Base-by-base conservation (phyloP, 2,888 invertebrate species). In the Ecliptopera silaceata region DNA sequence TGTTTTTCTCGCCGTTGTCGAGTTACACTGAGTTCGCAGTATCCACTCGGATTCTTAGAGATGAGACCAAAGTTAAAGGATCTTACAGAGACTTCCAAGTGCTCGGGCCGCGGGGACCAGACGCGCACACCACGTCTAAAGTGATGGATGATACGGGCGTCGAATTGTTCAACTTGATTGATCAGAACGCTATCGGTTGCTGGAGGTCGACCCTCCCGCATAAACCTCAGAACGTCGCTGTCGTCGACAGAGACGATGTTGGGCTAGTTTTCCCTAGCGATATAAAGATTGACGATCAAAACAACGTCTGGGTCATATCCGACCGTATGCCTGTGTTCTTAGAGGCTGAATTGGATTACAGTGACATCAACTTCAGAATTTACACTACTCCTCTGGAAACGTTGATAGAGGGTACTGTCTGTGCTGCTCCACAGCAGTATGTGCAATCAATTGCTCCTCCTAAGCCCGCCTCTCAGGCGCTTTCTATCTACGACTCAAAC, bases 311-410 rank as follows among this genome's bases (percentile, higher is more conserved):
- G 97, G 95, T 96, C 0, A 92, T 97, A 2, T 96, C 96, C 0
- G 96, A 97, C 78, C 92, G 94, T 36, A 96, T 97, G 96, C 95
- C 96, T 0, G 94, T 95, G 10, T 96, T 96, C 71, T 84, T 96
- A 29, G 92, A 94, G 66, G 85, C 93, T 4, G 93, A 92, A 38
- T 81, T 97, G 31, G 94, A 96, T 75, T 96, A 94, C 72, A 93
- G 92, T 41, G 96, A 96, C 65, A 92, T 95, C 8, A 97, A 97
- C 76, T 96, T 96, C 85, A 93, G 96, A 70, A 93, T 96, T 63
- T 94, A 93, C 69, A 94, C 94, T 2, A 94, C 95, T 0, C 93
- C 95, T 0, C 82, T 96, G n/a, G 91, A 93, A 20, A 86, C 87
- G 0, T 88, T 96, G 5, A 82, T 96, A 2, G 89, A 93, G 57